Base-by-base conservation (phyloP, 2,888 invertebrate genomes). In the Uropetala carovei region DNA sequence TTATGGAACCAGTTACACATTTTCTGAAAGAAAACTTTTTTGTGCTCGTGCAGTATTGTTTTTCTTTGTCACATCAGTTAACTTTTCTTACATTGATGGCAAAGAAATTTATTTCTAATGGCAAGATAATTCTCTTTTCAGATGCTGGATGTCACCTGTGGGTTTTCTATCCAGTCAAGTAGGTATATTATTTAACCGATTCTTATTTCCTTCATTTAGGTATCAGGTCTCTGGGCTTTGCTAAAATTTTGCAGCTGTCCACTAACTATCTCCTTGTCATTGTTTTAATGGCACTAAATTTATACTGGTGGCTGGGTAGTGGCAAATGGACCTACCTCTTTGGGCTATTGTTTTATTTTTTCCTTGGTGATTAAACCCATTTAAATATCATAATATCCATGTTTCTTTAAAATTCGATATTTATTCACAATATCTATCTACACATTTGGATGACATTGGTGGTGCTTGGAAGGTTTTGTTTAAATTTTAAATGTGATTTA, bases 141-240 rank as follows among this genome's bases (percentile, higher is more conserved):
- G 89, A 56, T 68, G 89, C 89, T 64, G 89, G 27, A n/a, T 68
- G 56, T 89, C 43, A 43, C 43, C 68, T 64, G 89, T 56, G 13
- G 83, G 18, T 68, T 43, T 89, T 89, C 89, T 89, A 68, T 68
- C 30, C 89, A 68, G 68, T 64, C 68, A 68, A 89, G 89, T 89
- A 89, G 89, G 89, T 89, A 89, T 64, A 68, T 43, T 43, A 89
- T 64, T 64, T 43, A 89, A 64, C 89, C 43, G 13, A 5, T 5
- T 58, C n/a, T 18, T 5, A 30, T 43, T 89, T 89, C 64, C 59
- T 43, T 82, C 57, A 43, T 83, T 56, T 58, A 89, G 89, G 89
- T 68, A 43, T 89, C 68, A 59, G 83, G 57, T n/a, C 30, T 89
- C 89, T 89, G 89, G 89, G 89, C 89, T 89, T 89, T 89, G 60